These are phyloP conservation scores for Hedya salicella DNA, from an alignment of 2,888 invertebrate genomes.

Conservation along the genomic window DNA sequence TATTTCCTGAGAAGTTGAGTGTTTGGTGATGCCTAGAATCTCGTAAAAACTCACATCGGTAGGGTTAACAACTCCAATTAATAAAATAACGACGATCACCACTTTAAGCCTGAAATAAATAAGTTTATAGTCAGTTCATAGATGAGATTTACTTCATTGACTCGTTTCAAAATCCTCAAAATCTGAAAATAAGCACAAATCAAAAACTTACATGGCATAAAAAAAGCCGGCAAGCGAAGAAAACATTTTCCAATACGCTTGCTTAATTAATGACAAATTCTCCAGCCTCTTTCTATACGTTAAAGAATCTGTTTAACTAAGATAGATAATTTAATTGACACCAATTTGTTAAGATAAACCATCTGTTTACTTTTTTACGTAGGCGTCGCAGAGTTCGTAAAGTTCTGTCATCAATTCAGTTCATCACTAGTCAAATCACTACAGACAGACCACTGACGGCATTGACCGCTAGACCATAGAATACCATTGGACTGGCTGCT, in stretches of 20 bases:
- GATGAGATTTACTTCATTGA: not conserved
- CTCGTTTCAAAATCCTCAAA: slow-evolving; percentile 4
- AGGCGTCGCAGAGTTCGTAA: slow-evolving; percentile 17
- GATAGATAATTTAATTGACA: slow-evolving; percentile 34
- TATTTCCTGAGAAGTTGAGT: slow-evolving; percentile 89
- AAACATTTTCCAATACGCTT: not conserved
- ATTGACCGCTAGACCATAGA: too few species aligned
- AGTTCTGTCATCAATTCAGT: not conserved
- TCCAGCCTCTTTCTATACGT: not conserved
- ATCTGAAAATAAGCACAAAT: not conserved
- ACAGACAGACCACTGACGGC: too few species aligned
- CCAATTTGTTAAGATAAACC: slow-evolving; percentile 34
- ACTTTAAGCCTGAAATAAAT: slow-evolving; percentile 62
- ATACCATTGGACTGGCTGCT: too few species aligned
- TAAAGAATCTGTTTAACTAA: slow-evolving; percentile 12
- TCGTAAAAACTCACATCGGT: slow-evolving; percentile 84
- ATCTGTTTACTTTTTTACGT: slow-evolving; percentile 43
- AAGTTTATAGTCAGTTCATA: not conserved
- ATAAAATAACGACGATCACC: slow-evolving; percentile 53
- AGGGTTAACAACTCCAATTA: slow-evolving; percentile 62
- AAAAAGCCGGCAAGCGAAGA: slow-evolving; percentile 24
- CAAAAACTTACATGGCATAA: slow-evolving; percentile 26
- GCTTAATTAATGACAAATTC: not conserved
- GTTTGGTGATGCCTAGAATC: slow-evolving; percentile 87
- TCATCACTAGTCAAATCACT: too few species aligned